These are phyloP conservation scores for Ips typographus DNA, from an alignment of 1,140 invertebrate genomes.

Conservation along the genomic window DNA sequence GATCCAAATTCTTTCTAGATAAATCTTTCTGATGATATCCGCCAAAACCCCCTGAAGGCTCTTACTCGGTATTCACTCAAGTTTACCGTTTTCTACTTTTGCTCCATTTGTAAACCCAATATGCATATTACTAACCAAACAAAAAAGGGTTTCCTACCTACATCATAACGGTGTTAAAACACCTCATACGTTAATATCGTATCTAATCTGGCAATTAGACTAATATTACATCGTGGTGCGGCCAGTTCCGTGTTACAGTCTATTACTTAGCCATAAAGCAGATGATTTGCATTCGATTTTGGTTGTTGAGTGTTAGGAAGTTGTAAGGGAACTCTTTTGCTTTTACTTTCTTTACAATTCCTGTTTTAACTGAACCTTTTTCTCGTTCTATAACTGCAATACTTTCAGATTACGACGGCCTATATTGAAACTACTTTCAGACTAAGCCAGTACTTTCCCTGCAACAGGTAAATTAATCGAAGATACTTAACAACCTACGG, in stretches of 20 bases:
- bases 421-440: constrained; percentile 18
- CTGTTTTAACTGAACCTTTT: constrained; percentile 8
- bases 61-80: constrained; percentile 7
- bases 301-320: background rate
- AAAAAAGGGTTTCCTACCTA: constrained; percentile 7
- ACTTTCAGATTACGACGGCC: constrained; percentile 9
- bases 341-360: background rate
- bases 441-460: constrained; percentile 16
- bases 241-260: background rate
- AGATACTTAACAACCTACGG: constrained; percentile 11
- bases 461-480: constrained; percentile 10
- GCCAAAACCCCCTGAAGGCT: constrained; percentile 18
- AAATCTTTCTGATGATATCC: constrained; percentile 9
- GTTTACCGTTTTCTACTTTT: constrained; percentile 25
- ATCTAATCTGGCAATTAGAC: background rate
- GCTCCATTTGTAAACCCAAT: constrained; percentile 18
- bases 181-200: background rate
- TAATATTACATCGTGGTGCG: background rate
- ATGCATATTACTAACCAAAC: constrained; percentile 6
- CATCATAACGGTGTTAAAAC: background rate
- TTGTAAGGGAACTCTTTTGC: no score
- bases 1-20: constrained; percentile 18
- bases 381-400: background rate
- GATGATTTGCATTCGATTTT: background rate
- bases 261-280: background rate